Evolutionary conservation across 1,140 invertebrate species (phyloP).

Genomic region (Eueides isabella): DNA sequence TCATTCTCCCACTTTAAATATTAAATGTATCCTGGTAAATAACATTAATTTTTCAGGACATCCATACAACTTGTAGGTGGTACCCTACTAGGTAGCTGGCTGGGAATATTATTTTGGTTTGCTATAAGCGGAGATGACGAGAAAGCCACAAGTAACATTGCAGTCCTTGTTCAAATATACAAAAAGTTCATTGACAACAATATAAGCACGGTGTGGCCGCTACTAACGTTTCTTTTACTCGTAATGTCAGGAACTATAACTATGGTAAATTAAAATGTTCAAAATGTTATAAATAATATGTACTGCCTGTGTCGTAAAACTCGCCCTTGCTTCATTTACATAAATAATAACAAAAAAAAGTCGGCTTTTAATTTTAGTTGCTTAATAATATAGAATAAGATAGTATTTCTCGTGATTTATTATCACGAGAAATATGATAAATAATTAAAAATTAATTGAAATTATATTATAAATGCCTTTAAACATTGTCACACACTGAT

Average conservation of each 20-base stretch:
- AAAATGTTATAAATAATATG: too few relatives aligned
- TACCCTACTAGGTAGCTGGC: slow-evolving; percentile 57
- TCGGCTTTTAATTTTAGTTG: too few relatives aligned
- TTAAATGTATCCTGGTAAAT: background rate
- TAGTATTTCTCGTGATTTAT: too few relatives aligned
- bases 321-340: too few relatives aligned
- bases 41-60: slow-evolving; percentile 51
- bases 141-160: slow-evolving; percentile 43
- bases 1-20: background rate
- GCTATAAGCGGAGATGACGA: slow-evolving; percentile 42
- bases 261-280: slow-evolving; percentile 50
- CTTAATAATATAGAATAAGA: too few relatives aligned
- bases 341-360: too few relatives aligned
- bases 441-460: background rate
- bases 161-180: slow-evolving; percentile 55
- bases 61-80: slow-evolving; percentile 45
- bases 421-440: slow-evolving; percentile 67
- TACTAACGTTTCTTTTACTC: slow-evolving; percentile 52
- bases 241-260: slow-evolving; percentile 61
- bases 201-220: slow-evolving; percentile 51
- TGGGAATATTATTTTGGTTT: slow-evolving; percentile 61
- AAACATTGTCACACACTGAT: background rate
- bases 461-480: too few relatives aligned
- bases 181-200: slow-evolving; percentile 41
- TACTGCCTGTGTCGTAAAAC: too few relatives aligned